phyloP scores from a whole-genome alignment of 1,140 invertebrate genomes.

The Littorina saxatilis region DNA sequence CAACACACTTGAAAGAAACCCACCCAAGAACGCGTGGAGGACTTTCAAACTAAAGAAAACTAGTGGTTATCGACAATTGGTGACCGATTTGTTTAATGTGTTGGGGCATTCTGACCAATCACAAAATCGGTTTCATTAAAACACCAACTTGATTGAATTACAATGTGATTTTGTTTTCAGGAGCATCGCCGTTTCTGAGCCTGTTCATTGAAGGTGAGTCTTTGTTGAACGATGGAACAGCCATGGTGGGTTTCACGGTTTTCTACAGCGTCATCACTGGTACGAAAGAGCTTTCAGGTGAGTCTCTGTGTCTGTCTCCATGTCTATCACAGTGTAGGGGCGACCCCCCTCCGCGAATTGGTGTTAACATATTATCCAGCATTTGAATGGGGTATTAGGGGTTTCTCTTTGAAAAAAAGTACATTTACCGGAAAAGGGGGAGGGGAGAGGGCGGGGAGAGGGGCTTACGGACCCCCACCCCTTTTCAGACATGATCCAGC shows the following conservation, averaged over 20 bases:
- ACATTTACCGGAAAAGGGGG: too few species aligned
- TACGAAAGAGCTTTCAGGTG: conserved; percentile 52
- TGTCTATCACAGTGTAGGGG: not conserved
- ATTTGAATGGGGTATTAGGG: too few species aligned
- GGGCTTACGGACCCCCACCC: too few species aligned
- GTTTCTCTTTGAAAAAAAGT: too few species aligned
- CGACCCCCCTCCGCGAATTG: not conserved
- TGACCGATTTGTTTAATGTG: not conserved
- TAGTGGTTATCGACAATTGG: not conserved
- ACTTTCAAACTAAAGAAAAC: not conserved
- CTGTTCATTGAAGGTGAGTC: conserved; percentile 77
- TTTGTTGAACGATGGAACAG: conserved; percentile 77
- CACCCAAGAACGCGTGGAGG: not conserved
- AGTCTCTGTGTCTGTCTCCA: not conserved
- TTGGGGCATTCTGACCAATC: not conserved
- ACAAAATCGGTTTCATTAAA: too few species aligned
- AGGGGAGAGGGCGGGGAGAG: too few species aligned
- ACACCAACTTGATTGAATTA: too few species aligned
- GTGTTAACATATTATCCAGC: too few species aligned
- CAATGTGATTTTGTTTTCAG: conserved; percentile 52
- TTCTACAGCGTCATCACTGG: conserved; percentile 56
- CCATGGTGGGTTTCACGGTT: conserved; percentile 75
- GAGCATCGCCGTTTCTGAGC: conserved; percentile 73
- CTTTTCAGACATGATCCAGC: too few species aligned
- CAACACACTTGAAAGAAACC: not conserved